Percentiles rank a stretch among this genome's conserved stretches.
Evolutionary conservation across 2,113 vertebrate genomes (phyloP).

Genomic region (Myotis lucifugus): DNA sequence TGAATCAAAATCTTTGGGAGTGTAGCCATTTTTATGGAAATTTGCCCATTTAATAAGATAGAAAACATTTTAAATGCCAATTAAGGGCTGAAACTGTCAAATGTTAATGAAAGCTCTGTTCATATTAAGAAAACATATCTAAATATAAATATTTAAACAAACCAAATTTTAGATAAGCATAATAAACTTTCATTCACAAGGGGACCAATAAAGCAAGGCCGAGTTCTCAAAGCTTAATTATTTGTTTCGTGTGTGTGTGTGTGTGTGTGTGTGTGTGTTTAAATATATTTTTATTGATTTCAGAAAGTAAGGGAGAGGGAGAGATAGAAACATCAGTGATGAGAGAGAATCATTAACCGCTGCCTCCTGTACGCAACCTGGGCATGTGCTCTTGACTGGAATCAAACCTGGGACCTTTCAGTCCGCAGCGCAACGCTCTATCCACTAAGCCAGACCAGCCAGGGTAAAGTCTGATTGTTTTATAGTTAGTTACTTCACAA

Average conservation of each 20-base stretch:
- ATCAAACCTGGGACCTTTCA: too few species aligned
- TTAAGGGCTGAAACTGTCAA: neutral
- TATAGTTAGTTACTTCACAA: neutral
- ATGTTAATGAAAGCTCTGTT: neutral
- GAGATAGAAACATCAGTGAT: too few species aligned
- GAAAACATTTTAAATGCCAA: neutral
- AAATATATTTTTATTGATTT: too few species aligned
- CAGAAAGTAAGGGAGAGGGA: too few species aligned
- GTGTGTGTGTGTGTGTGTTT: too few species aligned
- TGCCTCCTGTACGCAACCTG: too few species aligned
- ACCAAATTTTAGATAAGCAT: neutral
- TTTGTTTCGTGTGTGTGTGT: too few species aligned
- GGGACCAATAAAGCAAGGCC: neutral
- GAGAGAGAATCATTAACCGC: too few species aligned
- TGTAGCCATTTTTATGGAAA: neutral
- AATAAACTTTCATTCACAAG: neutral
- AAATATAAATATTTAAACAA: constrained; percentile 39
- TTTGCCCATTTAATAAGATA: neutral
- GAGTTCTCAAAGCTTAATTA: neutral
- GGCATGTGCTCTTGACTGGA: too few species aligned
- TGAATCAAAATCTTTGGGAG: neutral
- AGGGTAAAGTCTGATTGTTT: neutral
- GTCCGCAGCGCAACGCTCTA: too few species aligned
- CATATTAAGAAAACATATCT: neutral
- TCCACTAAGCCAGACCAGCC: too few species aligned